These are phyloP conservation scores for Cryptus armator DNA, from an alignment of 2,888 invertebrate species.

Conservation along the genomic window DNA sequence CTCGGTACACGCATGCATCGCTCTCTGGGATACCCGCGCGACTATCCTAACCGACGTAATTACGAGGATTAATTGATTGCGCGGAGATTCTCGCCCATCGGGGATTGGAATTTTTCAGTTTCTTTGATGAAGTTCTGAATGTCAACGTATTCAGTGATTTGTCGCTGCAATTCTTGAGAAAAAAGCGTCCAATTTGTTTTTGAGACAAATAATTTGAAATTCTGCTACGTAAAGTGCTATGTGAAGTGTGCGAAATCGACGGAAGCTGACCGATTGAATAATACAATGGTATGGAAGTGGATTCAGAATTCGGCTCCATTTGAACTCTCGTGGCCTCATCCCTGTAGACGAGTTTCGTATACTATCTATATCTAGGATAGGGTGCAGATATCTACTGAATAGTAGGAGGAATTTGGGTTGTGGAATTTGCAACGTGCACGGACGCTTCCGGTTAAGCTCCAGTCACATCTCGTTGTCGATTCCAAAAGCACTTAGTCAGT, in stretches of 20 bases:
- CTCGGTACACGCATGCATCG: slow-evolving; percentile 45
- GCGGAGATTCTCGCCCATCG: no score
- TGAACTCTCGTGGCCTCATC: background rate
- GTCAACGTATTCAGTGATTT: background rate
- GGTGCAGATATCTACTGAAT: background rate
- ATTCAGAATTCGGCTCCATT: background rate
- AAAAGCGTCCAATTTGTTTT: no score
- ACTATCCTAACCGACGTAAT: slow-evolving; percentile 66
- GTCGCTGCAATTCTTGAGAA: background rate
- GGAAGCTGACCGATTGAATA: no score
- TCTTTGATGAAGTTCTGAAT: background rate
- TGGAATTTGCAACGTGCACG: slow-evolving; percentile 21
- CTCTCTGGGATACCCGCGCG: slow-evolving; percentile 18
- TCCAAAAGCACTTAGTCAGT: slow-evolving; percentile 63
- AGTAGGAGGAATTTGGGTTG: slow-evolving; percentile 31
- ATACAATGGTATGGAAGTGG: background rate
- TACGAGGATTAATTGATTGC: slow-evolving; percentile 65
- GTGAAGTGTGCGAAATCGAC: background rate
- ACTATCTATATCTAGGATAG: background rate
- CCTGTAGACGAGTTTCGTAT: background rate
- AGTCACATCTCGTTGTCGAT: slow-evolving; percentile 56
- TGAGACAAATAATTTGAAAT: no score
- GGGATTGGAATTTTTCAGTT: slow-evolving; percentile 5
- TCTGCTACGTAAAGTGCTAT: no score
- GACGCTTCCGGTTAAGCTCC: slow-evolving; percentile 31